These are phyloP conservation scores for Bergia sp. DNA, from an alignment of 92 coral and sea anemone genomes.

Conservation along the genomic window DNA sequence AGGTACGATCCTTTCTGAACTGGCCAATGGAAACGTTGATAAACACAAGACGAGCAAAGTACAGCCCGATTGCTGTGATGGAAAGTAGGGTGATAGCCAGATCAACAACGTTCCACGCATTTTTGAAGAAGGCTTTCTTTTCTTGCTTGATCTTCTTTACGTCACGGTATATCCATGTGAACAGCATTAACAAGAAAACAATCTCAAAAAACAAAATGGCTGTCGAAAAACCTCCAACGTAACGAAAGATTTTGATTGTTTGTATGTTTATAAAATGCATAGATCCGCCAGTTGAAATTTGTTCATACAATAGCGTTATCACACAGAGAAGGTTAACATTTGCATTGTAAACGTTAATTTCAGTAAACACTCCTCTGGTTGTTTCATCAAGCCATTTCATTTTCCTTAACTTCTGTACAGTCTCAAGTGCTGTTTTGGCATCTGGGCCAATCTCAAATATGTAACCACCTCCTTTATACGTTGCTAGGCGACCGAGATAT, in stretches of 20 bases:
- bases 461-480: slow-evolving; percentile 89
- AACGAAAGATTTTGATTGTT: slow-evolving; percentile 81
- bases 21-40: slow-evolving; percentile 60
- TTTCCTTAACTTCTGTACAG: slow-evolving; percentile 41
- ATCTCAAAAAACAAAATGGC: slow-evolving; percentile 83
- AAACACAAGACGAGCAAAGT: slow-evolving; percentile 78
- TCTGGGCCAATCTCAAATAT: slow-evolving; percentile 76
- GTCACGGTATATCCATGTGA: slow-evolving; percentile 82
- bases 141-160: slow-evolving; percentile 69
- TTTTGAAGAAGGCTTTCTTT: slow-evolving; percentile 59
- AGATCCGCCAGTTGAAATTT: slow-evolving; percentile 79
- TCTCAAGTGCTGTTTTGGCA: slow-evolving; percentile 49
- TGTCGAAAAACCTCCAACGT: slow-evolving; percentile 73
- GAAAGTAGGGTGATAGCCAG: slow-evolving; percentile 62
- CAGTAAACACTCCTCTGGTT: slow-evolving; percentile 86
- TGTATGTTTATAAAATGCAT: slow-evolving; percentile 70
- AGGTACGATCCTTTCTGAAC: slow-evolving; percentile 67
- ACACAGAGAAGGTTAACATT: slow-evolving; percentile 85
- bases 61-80: slow-evolving; percentile 65
- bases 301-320: slow-evolving; percentile 74
- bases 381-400: slow-evolving; percentile 79
- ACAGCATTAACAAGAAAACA: slow-evolving; percentile 63
- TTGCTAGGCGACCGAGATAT: slow-evolving; percentile 82
- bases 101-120: slow-evolving; percentile 87
- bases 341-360: slow-evolving; percentile 81